Evolutionary conservation across 2,113 vertebrate species (phyloP), one percentile per base, ranked within the genome.

Genomic region (Cacatua alba): DNA sequence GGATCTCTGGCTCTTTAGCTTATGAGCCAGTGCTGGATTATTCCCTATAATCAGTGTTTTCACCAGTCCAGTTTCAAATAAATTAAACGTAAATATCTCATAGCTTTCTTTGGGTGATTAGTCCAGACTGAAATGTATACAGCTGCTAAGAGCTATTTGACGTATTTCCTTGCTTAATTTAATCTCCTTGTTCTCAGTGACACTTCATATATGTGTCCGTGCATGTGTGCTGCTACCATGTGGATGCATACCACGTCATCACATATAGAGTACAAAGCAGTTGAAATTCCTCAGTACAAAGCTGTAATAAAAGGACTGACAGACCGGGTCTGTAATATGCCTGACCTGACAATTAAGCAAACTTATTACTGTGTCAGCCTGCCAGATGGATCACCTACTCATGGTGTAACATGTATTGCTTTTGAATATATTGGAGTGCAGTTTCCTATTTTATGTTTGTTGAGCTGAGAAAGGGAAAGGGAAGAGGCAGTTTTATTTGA

Each of bases 301-400:
- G 80, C 91, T 92, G 59, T 79, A 87, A 21, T 29, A 69, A 93
- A 96, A 95, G 75, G 92, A 91, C 94, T 97, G 98, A 97, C 97
- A 97, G 95, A 48, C 94, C 94, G 90, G 69, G 94, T 97, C 94
- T 97, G 83, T 97, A 95, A 94, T 97, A 91, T 91, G 97, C 96
- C 96, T 98, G 97, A 98, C 98, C 98, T 97, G 97, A 98, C 97
- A 98, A 97, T 98, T 98, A 97, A 90, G 93, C 95, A 95, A 97
- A 97, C 92, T 97, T 97, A 97, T 97, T 97, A 96, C 95, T 24
- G 6, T 97, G 96, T 98, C 96, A 97, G 97, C 90, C 77, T 96
- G 97, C 97, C 98, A 98, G 98, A 97, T 98, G 97, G 97, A 97
- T 97, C 92, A 89, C 97, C 94, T 96, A 92, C 95, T 96, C 64